Evolutionary conservation across 2,888 invertebrate genomes (phyloP).

Genomic region (Epinotia demarniana): DNA sequence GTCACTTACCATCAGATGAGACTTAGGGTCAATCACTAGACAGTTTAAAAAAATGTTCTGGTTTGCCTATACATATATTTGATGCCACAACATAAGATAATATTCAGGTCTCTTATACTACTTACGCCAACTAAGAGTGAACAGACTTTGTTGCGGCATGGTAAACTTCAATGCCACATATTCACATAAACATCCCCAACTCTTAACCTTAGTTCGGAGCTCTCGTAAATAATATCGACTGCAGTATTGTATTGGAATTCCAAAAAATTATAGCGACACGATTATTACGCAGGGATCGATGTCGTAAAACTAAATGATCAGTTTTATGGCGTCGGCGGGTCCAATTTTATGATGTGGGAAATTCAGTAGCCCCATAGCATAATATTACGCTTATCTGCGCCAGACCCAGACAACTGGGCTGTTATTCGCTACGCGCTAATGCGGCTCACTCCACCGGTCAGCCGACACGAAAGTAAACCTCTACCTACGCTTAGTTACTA

Average conservation of each 20-base stretch:
- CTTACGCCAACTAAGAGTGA: too few relatives aligned
- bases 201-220: slow-evolving; percentile 23
- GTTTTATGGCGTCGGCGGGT: slow-evolving; percentile 67
- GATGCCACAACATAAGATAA: too few relatives aligned
- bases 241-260: slow-evolving; percentile 55
- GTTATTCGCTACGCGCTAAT: too few relatives aligned
- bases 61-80: too few relatives aligned
- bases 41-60: too few relatives aligned
- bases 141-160: neutral
- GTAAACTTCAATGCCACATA: neutral
- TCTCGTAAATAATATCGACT: slow-evolving; percentile 40
- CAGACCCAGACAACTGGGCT: slow-evolving; percentile 49
- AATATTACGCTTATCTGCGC: slow-evolving; percentile 66
- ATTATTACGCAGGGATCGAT: slow-evolving; percentile 73
- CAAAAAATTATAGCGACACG: slow-evolving; percentile 69
- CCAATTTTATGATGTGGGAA: slow-evolving; percentile 76
- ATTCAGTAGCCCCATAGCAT: slow-evolving; percentile 67
- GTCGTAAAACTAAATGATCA: slow-evolving; percentile 78
- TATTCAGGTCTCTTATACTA: too few relatives aligned
- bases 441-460: too few relatives aligned
- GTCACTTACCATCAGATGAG: too few relatives aligned
- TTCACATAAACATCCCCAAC: neutral
- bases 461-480: too few relatives aligned
- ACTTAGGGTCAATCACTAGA: too few relatives aligned
- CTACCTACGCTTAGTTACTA: too few relatives aligned